Base-by-base conservation (phyloP, 1,140 invertebrate species). In the Brachionus manjavacas region DNA sequence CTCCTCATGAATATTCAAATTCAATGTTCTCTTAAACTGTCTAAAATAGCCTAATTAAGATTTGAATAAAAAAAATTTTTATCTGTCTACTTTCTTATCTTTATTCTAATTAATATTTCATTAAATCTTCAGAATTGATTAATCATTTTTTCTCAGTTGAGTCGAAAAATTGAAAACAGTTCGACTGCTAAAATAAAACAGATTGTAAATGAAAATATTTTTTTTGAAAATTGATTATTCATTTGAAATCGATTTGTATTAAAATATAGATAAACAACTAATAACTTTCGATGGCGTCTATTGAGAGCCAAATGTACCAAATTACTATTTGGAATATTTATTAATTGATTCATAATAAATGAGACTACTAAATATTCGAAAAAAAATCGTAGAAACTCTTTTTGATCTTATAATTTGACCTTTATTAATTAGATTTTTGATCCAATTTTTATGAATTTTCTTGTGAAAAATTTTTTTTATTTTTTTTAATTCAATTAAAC, bases 241-340 rank as follows among this genome's bases (percentile, higher is more conserved):
- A 72, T 72, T 43, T 4, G 28, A 72, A 72, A 72, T 72, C 68
- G 68, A 72, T 72, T 72, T 35, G 52, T 68, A 31, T 31, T n/a
- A 39, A 68, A 14, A 14, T 64, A 64, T 1, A 41, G 41, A 72
- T 39, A 72, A 72, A 72, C 39, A 72, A 72, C 43, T 16, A 72
- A 41, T 39, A 41, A 41, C 23, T 68, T 12, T 72, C 16, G 14
- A 39, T 72, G 68, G 68, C 39, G 68, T 72, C 68, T 72, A 20
- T 72, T n/a, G n/a, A 43, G 28, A 39, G 9, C 9, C 9, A n/a
- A 41, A 20, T 41, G 35, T 31, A n/a, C 31, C 66, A 39, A 68
- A 68, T 31, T 14, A 23, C 14, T 60, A 52, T n/a, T 52, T 14
- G n/a, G 31, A 35, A 35, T 7, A 46, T 46, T 46, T 7, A 46